These are phyloP conservation scores for Salpingus planirostris DNA, from an alignment of 2,888 invertebrate species.

Conservation along the genomic window DNA sequence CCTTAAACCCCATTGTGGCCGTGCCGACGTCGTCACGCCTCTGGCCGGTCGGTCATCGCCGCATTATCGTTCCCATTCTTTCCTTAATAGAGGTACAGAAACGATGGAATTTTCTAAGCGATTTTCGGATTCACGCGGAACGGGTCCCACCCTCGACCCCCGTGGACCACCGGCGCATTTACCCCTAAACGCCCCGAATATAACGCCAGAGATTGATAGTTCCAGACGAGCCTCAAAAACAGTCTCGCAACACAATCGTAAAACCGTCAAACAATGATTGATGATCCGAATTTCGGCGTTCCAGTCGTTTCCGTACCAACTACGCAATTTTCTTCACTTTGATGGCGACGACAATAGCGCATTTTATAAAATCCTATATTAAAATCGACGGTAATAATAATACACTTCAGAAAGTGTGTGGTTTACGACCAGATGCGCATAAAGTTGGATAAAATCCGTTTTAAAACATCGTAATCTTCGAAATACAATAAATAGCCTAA, in stretches of 20 bases:
- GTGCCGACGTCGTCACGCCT: conserved; percentile 19
- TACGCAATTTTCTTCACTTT: too few relatives aligned
- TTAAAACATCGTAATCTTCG: conserved; percentile 7
- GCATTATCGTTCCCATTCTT: conserved; percentile 21
- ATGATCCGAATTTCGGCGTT: too few relatives aligned
- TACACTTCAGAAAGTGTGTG: not conserved
- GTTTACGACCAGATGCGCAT: too few relatives aligned
- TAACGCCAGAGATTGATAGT: conserved; percentile 11
- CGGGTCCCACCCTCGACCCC: conserved; percentile 9
- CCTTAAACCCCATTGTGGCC: conserved; percentile 16
- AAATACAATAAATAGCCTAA: conserved; percentile 6
- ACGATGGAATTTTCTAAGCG: conserved; percentile 17
- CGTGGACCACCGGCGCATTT: conserved; percentile 12
- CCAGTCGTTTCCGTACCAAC: too few relatives aligned
- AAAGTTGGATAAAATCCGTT: conserved; percentile 1
- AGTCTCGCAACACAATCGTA: conserved; percentile 12
- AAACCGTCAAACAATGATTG: conserved; percentile 12
- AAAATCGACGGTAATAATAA: too few relatives aligned
- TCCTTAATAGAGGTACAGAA: conserved; percentile 17
- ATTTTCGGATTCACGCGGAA: conserved; percentile 16
- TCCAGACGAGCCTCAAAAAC: conserved; percentile 6
- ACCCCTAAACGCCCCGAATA: conserved; percentile 5
- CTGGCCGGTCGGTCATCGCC: conserved; percentile 13
- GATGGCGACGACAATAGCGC: too few relatives aligned
- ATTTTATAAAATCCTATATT: too few relatives aligned